These are phyloP conservation scores for Empidonax alnorum DNA, from an alignment of 2,113 vertebrate species.

Conservation along the genomic window DNA sequence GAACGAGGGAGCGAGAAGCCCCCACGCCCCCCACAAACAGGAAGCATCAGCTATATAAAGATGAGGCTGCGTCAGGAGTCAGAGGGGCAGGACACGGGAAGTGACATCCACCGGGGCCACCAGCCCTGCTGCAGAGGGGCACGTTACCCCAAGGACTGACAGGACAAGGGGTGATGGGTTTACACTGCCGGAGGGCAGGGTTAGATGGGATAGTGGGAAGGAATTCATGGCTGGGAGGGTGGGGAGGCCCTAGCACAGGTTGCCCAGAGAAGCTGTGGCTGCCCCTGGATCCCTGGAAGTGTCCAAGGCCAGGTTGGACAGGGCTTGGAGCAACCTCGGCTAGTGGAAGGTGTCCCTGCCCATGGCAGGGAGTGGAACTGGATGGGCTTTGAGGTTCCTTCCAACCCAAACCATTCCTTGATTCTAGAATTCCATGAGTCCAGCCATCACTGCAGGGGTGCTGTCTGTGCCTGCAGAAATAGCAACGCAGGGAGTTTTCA, in stretches of 20 bases:
- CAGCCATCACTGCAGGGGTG: not conserved
- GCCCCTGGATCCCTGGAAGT: not conserved
- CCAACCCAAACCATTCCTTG: not conserved
- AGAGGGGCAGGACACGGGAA: not conserved
- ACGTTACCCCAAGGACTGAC: fast-evolving
- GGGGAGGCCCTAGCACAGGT: not conserved
- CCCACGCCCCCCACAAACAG: not conserved
- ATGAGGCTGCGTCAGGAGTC: not conserved
- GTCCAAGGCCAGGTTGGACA: not conserved
- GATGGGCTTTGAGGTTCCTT: not conserved
- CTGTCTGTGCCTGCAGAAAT: not conserved
- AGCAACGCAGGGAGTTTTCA: fast-evolving
- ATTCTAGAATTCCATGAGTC: not conserved
- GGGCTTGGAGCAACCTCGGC: not conserved
- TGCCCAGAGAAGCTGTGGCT: not conserved
- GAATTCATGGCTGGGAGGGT: not conserved
- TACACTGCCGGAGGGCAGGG: not conserved
- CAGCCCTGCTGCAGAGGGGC: not conserved
- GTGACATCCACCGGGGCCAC: not conserved
- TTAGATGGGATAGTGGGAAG: fast-evolving
- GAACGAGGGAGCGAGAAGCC: not conserved
- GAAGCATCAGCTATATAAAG: not conserved
- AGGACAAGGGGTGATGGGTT: not conserved
- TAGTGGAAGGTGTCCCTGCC: not conserved
- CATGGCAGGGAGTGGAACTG: not conserved